Evolutionary conservation across 1,140 invertebrate species (phyloP).

Genomic region (Orchestia grillus): DNA sequence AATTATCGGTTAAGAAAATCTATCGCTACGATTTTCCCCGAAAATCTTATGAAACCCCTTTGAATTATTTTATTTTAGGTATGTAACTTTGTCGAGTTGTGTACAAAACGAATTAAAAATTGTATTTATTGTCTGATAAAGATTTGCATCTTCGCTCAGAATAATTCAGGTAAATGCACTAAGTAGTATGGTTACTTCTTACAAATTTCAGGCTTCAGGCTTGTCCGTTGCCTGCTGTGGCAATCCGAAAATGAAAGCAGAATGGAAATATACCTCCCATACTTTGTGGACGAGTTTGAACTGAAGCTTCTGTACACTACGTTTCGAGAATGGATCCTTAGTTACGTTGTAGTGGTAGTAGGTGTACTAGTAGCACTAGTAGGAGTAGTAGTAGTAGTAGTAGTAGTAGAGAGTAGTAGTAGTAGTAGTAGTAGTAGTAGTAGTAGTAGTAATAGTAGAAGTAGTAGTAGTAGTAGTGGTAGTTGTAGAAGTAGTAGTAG

Average conservation of each 20-base stretch:
- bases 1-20: background rate
- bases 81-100: background rate
- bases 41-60: background rate
- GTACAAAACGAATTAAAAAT: background rate
- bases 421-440: too few relatives aligned
- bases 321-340: background rate
- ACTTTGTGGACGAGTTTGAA: background rate
- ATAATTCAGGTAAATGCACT: background rate
- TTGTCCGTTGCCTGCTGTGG: background rate
- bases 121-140: background rate
- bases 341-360: too few relatives aligned
- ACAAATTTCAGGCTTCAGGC: background rate
- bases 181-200: background rate
- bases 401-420: too few relatives aligned
- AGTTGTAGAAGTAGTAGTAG: too few relatives aligned
- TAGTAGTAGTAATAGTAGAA: too few relatives aligned
- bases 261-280: background rate
- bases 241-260: background rate
- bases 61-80: background rate
- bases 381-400: too few relatives aligned
- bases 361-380: too few relatives aligned
- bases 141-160: background rate
- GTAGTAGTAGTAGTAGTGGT: too few relatives aligned
- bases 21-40: background rate
- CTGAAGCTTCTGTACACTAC: background rate